These are phyloP conservation scores for Salvelinus fontinalis DNA, from an alignment of 2,113 vertebrate species.

Conservation along the genomic window DNA sequence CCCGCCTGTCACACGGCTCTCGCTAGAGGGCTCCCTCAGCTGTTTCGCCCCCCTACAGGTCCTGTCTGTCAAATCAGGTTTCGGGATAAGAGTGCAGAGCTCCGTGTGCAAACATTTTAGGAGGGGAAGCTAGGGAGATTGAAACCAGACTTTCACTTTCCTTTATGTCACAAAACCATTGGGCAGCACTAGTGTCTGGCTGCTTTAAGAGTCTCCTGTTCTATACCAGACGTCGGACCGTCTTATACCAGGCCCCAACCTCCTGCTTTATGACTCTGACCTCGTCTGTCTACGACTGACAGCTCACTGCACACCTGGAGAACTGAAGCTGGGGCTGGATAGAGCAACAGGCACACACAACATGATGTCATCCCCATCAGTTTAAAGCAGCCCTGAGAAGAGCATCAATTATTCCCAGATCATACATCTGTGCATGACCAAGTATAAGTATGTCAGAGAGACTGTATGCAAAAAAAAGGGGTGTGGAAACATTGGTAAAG, in stretches of 20 bases:
- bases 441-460: background rate
- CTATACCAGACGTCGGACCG: background rate
- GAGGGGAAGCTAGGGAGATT: slow-evolving; percentile 1
- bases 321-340: background rate
- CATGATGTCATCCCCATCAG: slow-evolving; percentile 20
- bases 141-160: slow-evolving; percentile 1
- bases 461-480: background rate
- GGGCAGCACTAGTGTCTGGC: slow-evolving; percentile 7
- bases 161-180: background rate
- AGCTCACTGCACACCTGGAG: slow-evolving; percentile 9
- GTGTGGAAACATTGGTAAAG: background rate
- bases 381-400: slow-evolving; percentile 1
- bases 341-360: background rate
- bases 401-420: slow-evolving; percentile 20
- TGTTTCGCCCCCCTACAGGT: background rate
- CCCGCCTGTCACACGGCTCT: slow-evolving; percentile 6
- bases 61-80: slow-evolving; percentile 12
- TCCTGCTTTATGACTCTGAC: slow-evolving; percentile 6
- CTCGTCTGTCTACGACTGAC: slow-evolving; percentile 12
- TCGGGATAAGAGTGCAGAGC: slow-evolving; percentile 5
- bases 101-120: slow-evolving; percentile 20
- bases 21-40: slow-evolving; percentile 4
- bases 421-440: background rate
- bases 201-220: slow-evolving; percentile 7
- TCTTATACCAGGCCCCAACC: background rate